phyloP scores from a whole-genome alignment of 2,888 invertebrate species.

The Cremastinae sp. region DNA sequence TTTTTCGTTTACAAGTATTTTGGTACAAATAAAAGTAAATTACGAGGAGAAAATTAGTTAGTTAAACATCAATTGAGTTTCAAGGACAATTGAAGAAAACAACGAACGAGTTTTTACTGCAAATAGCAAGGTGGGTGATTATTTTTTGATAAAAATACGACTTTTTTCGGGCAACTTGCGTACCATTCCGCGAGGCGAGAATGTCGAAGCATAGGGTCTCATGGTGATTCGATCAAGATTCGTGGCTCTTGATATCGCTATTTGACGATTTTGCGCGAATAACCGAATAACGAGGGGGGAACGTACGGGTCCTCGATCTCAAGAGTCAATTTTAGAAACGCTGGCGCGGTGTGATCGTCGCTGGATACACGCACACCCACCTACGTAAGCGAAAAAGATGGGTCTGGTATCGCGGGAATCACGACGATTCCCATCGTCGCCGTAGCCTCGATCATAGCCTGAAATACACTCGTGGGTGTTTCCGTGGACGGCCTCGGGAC shows the following conservation, averaged over 20 bases:
- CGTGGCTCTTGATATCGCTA: too few relatives aligned
- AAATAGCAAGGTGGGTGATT: too few relatives aligned
- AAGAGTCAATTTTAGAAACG: constrained; percentile 56
- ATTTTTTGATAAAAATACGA: too few relatives aligned
- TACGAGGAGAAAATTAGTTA: neutral
- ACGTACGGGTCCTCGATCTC: constrained; percentile 23
- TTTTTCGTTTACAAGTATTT: constrained; percentile 15
- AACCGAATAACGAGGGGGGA: constrained; percentile 11
- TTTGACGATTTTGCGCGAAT: constrained; percentile 6
- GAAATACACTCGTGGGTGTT: constrained; percentile 73
- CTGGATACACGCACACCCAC: constrained; percentile 31
- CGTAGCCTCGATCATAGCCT: constrained; percentile 76
- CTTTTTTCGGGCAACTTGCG: too few relatives aligned
- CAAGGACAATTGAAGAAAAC: neutral
- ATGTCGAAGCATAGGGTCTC: too few relatives aligned
- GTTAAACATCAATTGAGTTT: neutral
- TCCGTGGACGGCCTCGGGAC: constrained; percentile 65
- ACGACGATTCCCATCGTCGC: constrained; percentile 54
- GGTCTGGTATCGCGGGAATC: constrained; percentile 41
- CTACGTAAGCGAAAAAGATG: constrained; percentile 33
- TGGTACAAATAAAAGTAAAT: constrained; percentile 6
- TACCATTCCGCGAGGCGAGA: too few relatives aligned
- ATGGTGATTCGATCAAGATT: too few relatives aligned
- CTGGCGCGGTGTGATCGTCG: constrained; percentile 29
- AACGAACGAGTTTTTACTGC: too few relatives aligned